Conservation (phyloP, 2,888 invertebrate species). For the Drosophila paramelanica region DNA sequence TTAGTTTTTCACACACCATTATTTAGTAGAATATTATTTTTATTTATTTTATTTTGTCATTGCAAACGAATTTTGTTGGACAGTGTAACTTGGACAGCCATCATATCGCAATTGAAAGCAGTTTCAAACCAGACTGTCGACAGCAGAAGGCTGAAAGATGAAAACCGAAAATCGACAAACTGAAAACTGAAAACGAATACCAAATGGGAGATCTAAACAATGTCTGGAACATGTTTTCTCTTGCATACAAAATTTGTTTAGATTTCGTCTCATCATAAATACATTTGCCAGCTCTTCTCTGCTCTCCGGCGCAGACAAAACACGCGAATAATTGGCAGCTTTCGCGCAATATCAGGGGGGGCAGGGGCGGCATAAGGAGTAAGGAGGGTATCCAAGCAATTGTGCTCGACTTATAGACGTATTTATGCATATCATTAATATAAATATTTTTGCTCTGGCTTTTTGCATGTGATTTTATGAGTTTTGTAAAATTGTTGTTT, state of each 20-base stretch:
- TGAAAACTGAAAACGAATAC: slow-evolving; percentile 42
- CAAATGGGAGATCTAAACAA: slow-evolving; percentile 65
- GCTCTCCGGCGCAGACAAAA: slow-evolving; percentile 29
- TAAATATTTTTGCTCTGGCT: slow-evolving; percentile 69
- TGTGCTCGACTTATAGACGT: slow-evolving; percentile 38
- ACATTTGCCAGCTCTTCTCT: slow-evolving; percentile 27
- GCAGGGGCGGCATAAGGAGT: not conserved
- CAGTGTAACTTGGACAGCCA: slow-evolving; percentile 12
- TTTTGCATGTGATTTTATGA: slow-evolving; percentile 66
- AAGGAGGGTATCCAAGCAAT: not conserved
- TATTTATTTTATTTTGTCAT: not conserved
- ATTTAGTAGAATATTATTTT: not conserved
- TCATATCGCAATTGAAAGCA: slow-evolving; percentile 18
- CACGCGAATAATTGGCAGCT: slow-evolving; percentile 40
- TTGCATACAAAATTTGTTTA: slow-evolving; percentile 66
- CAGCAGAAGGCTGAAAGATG: slow-evolving; percentile 15
- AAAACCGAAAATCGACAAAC: slow-evolving; percentile 19
- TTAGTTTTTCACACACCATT: too few relatives aligned
- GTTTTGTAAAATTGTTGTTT: slow-evolving; percentile 63
- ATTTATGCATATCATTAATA: slow-evolving; percentile 71
- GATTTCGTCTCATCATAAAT: slow-evolving; percentile 66
- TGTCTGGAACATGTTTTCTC: slow-evolving; percentile 75
- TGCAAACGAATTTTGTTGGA: not conserved
- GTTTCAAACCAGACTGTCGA: slow-evolving; percentile 23
- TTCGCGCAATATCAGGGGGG: slow-evolving; percentile 2